Conservation (phyloP, 2,888 invertebrate species). For the Tetragonula carbonaria region DNA sequence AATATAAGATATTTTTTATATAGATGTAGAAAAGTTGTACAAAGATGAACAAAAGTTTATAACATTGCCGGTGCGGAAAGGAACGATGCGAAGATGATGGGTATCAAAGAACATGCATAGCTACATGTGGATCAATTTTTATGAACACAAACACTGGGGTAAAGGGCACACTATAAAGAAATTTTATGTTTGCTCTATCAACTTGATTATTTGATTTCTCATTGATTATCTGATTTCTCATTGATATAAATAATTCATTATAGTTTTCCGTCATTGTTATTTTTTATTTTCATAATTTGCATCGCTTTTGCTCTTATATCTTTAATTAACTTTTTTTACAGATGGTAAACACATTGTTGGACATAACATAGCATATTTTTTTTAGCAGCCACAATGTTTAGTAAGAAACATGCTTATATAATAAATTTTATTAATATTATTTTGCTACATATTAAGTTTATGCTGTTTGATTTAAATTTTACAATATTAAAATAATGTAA, state of each 20-base stretch:
- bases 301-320: slow-evolving; percentile 56
- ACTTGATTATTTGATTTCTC: slow-evolving; percentile 62
- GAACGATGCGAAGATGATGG: slow-evolving; percentile 46
- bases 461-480: slow-evolving; percentile 29
- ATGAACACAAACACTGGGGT: slow-evolving; percentile 80
- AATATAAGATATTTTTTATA: slow-evolving; percentile 26
- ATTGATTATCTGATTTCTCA: slow-evolving; percentile 59
- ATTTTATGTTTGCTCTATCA: slow-evolving; percentile 47
- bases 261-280: slow-evolving; percentile 35
- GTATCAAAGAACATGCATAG: slow-evolving; percentile 57
- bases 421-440: slow-evolving; percentile 25
- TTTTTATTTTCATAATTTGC: slow-evolving; percentile 36
- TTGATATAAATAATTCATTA: slow-evolving; percentile 34
- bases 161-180: slow-evolving; percentile 71
- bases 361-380: slow-evolving; percentile 40
- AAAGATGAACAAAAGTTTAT: slow-evolving; percentile 45
- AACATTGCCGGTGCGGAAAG: slow-evolving; percentile 38
- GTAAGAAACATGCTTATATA: slow-evolving; percentile 33
- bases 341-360: slow-evolving; percentile 36
- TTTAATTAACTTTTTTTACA: slow-evolving; percentile 56
- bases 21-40: slow-evolving; percentile 49
- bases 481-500: not conserved
- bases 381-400: slow-evolving; percentile 48
- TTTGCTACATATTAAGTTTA: slow-evolving; percentile 28
- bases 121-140: slow-evolving; percentile 57